Base-by-base conservation (phyloP, 1,140 invertebrate species). In the Lysiphlebus fabarum region DNA sequence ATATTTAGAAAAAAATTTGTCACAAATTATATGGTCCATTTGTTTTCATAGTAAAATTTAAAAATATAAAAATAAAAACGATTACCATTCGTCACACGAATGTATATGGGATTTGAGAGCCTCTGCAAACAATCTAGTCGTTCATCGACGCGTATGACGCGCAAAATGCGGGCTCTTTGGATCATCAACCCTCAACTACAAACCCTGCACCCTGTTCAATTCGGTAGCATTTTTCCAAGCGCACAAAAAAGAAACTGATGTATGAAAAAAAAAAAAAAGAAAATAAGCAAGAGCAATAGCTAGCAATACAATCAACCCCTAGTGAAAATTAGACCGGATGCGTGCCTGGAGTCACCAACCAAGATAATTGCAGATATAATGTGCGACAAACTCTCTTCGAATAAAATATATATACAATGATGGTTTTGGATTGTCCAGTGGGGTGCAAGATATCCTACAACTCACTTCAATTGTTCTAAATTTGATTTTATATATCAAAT, bases 111-210 rank as follows among this genome's bases (percentile, higher is more conserved):
- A 73, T 78, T 79, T 79, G 77, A 78, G 76, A 79, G 76, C 77
- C 77, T 73, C 76, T 79, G 78, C 76, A 80, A 80, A 80, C 78
- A 79, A 79, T 79, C 77, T 79, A 78, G 75, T 76, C 67, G 76
- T 58, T 65, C 77, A 78, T 73, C 77, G 77, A 78, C 75, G 77
- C 77, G 76, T 79, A 68, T 79, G 76, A 79, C 77, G 75, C 70
- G 77, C 77, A 79, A 79, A 79, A 79, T 78, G 76, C 76, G 77
- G 77, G 76, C 65, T 70, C 68, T 68, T 61, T 68, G 71, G 74
- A 73, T 68, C 73, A 70, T 77, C 76, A 70, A 74, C 67, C 68
- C 69, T 69, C 66, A 63, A 63, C 41, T 44, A 26, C 38, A 44
- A 53, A 49, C 40, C 49, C 36, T 17, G 11, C 36, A 12, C 36